Conservation (phyloP, 2,888 invertebrate genomes). For the Lordiphosa andalusiaca region DNA sequence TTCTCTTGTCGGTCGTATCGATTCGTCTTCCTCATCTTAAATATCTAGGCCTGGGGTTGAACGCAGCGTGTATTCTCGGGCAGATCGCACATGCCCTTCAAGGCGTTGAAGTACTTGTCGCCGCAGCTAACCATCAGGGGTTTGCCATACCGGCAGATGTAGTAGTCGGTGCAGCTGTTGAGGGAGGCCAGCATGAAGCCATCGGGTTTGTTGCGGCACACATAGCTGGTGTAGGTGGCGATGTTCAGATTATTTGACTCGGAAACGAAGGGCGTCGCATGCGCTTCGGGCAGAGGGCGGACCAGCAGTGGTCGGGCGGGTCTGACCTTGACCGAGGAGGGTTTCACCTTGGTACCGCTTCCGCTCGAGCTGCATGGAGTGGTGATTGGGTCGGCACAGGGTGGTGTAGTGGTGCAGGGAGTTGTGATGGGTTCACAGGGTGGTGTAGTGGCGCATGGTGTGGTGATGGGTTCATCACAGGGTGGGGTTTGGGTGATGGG, state of each 20-base stretch:
- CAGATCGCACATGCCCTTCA: slow-evolving; percentile 72
- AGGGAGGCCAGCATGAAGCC: slow-evolving; percentile 72
- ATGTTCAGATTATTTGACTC: slow-evolving; percentile 36
- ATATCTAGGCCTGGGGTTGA: slow-evolving; percentile 39
- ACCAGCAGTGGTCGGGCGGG: slow-evolving; percentile 35
- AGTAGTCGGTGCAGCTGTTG: slow-evolving; percentile 70
- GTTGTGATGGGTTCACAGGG: slow-evolving; percentile 12
- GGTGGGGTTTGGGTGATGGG: background rate
- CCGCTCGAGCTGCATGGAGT: slow-evolving; percentile 13
- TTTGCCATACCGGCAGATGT: slow-evolving; percentile 62
- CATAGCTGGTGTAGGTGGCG: slow-evolving; percentile 52
- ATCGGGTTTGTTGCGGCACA: slow-evolving; percentile 65
- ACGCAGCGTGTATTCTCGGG: slow-evolving; percentile 71
- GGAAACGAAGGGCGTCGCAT: background rate
- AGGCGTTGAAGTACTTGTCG: slow-evolving; percentile 64
- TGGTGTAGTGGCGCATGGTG: slow-evolving; percentile 19
- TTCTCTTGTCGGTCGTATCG: background rate
- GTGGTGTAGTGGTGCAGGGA: slow-evolving; percentile 11
- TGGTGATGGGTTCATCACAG: slow-evolving; percentile 2
- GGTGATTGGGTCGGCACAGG: slow-evolving; percentile 16
- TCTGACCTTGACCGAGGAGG: slow-evolving; percentile 33
- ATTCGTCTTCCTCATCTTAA: background rate
- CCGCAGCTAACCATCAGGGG: slow-evolving; percentile 67
- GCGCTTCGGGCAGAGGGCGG: slow-evolving; percentile 14
- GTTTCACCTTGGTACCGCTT: slow-evolving; percentile 13